These are phyloP conservation scores for Lepidocolaptes lacrymiger DNA, from an alignment of 2,797 vertebrate genomes.

Conservation along the genomic window DNA sequence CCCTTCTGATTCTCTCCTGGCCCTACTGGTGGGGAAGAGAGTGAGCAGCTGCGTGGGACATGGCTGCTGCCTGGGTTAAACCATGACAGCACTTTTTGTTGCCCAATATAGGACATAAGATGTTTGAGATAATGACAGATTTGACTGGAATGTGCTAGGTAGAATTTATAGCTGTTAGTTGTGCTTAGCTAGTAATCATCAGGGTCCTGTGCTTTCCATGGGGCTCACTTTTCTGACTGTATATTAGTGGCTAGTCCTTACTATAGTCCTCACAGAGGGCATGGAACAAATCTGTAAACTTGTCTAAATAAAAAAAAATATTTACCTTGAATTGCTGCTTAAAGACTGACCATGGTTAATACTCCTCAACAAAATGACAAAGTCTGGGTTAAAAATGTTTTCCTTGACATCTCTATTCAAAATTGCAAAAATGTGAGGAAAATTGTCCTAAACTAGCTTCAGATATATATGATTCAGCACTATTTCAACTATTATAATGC, in stretches of 20 bases:
- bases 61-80: not conserved
- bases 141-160: not conserved
- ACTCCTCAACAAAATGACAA: not conserved
- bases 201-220: not conserved
- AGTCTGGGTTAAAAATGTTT: not conserved
- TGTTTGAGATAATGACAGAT: not conserved
- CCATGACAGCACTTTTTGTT: not conserved
- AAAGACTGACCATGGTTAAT: not conserved
- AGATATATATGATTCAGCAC: not conserved
- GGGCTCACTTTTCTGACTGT: not conserved
- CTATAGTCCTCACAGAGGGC: not conserved
- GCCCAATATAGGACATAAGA: fast-evolving
- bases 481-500: not conserved
- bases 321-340: not conserved
- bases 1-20: fast-evolving
- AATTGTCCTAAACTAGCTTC: not conserved
- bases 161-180: not conserved
- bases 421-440: not conserved
- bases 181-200: not conserved
- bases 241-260: not conserved
- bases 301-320: not conserved
- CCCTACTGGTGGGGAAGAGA: not conserved
- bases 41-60: fast-evolving
- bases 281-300: not conserved
- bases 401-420: not conserved